Conservation (phyloP, 2,797 vertebrate genomes). For the Tympanoctomys barrerae region DNA sequence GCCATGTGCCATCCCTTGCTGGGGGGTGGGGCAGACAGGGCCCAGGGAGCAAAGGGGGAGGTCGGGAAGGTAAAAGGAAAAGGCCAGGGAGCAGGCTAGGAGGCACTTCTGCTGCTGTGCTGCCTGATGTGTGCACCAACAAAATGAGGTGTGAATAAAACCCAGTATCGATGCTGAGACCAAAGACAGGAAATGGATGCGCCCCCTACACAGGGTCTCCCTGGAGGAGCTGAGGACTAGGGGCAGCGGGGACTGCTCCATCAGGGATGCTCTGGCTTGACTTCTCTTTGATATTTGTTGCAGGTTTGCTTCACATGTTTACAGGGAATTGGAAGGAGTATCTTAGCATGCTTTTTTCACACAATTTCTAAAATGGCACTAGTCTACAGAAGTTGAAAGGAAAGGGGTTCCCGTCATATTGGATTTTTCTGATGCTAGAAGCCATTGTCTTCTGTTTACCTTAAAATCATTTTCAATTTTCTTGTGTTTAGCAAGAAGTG, state of each 20-base stretch:
- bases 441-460: background rate
- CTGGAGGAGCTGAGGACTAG: background rate
- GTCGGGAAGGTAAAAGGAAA: background rate
- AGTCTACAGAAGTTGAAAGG: constrained; percentile 23
- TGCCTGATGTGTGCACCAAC: background rate
- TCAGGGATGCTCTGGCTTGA: background rate
- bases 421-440: background rate
- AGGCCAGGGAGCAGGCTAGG: background rate
- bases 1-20: background rate
- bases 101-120: background rate
- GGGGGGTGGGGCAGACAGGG: background rate
- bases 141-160: background rate
- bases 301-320: background rate
- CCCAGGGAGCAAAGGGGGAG: background rate
- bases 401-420: background rate
- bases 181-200: background rate
- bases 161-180: background rate
- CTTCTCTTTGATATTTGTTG: background rate
- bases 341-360: background rate
- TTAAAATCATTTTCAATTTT: background rate
- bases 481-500: constrained; percentile 13
- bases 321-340: background rate
- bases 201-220: background rate
- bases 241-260: fast-evolving
- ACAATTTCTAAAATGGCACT: background rate